Conservation (phyloP, 1,140 invertebrate species). For the Drosophila eugracilis region DNA sequence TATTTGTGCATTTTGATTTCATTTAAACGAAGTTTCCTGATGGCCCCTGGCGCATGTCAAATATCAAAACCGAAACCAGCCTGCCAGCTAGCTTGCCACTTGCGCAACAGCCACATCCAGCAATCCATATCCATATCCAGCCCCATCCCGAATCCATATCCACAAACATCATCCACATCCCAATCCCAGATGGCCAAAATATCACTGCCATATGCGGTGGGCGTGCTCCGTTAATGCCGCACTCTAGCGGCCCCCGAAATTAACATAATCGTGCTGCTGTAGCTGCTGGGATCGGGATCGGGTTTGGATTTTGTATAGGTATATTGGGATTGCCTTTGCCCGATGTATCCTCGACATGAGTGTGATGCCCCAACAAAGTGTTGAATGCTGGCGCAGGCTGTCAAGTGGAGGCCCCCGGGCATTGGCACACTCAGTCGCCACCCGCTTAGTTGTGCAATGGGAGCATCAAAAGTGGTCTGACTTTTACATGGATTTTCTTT, state of each 20-base stretch:
- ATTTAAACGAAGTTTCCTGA: conserved; percentile 83
- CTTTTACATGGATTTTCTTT: conserved; percentile 31
- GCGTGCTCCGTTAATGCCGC: conserved; percentile 77
- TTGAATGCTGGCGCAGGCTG: conserved; percentile 75
- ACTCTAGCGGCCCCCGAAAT: conserved; percentile 61
- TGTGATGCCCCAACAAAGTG: conserved; percentile 67
- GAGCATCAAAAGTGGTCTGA: conserved; percentile 42
- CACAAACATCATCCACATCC: conserved; percentile 45
- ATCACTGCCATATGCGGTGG: conserved; percentile 82
- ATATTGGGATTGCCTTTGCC: conserved; percentile 20
- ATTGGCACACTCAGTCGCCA: conserved; percentile 52
- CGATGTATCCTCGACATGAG: conserved; percentile 6
- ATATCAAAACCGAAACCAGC: conserved; percentile 76
- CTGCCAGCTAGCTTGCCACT: conserved; percentile 46
- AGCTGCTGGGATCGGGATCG: conserved; percentile 20
- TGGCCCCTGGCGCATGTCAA: conserved; percentile 81
- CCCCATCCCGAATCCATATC: conserved; percentile 27
- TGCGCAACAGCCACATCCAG: conserved; percentile 68
- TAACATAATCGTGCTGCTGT: conserved; percentile 77
- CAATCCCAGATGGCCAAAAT: conserved; percentile 59
- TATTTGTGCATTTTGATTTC: conserved; percentile 84
- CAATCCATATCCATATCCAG: conserved; percentile 56
- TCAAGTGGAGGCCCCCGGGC: conserved; percentile 70
- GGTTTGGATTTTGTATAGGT: background rate
- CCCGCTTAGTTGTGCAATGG: conserved; percentile 61